phyloP scores from a whole-genome alignment of 2,888 invertebrate species.

The Agrotis clavis region DNA sequence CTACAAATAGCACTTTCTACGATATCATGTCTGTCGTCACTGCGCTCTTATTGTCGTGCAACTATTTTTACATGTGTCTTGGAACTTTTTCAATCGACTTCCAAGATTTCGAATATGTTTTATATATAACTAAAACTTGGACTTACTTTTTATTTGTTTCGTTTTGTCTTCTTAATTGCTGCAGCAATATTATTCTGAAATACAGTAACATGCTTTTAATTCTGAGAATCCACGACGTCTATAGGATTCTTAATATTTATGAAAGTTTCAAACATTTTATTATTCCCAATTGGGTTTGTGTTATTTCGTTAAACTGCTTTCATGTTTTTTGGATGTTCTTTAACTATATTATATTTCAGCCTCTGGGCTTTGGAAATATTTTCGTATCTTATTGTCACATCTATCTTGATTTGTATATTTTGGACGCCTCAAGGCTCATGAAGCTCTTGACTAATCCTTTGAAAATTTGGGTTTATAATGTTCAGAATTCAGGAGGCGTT shows the following conservation, averaged over 20 bases:
- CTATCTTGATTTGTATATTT: slow-evolving; percentile 9
- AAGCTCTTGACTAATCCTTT: not conserved
- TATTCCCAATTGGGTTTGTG: slow-evolving; percentile 7
- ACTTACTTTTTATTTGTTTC: not conserved
- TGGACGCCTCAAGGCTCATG: slow-evolving; percentile 7
- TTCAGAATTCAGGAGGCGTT: not conserved
- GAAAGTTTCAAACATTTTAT: not conserved
- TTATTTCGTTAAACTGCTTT: not conserved
- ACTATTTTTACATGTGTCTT: not conserved
- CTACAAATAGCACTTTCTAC: not conserved
- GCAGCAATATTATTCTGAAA: slow-evolving; percentile 13
- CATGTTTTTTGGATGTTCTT: slow-evolving; percentile 15
- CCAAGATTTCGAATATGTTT: not conserved
- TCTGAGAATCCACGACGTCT: slow-evolving; percentile 19
- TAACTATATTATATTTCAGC: not conserved
- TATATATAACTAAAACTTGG: not conserved
- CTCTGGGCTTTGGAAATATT: not conserved
- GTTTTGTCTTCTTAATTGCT: not conserved
- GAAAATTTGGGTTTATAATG: slow-evolving; percentile 5
- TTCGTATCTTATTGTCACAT: not conserved
- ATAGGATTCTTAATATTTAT: slow-evolving; percentile 10
- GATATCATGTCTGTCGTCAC: not conserved
- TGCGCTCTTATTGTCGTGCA: not conserved
- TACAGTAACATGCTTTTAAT: slow-evolving; percentile 3
- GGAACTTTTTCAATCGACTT: not conserved